Evolutionary conservation across 2,888 invertebrate genomes (phyloP), one percentile per base, ranked within the genome.

Genomic region (Hipparchia sbordonii): DNA sequence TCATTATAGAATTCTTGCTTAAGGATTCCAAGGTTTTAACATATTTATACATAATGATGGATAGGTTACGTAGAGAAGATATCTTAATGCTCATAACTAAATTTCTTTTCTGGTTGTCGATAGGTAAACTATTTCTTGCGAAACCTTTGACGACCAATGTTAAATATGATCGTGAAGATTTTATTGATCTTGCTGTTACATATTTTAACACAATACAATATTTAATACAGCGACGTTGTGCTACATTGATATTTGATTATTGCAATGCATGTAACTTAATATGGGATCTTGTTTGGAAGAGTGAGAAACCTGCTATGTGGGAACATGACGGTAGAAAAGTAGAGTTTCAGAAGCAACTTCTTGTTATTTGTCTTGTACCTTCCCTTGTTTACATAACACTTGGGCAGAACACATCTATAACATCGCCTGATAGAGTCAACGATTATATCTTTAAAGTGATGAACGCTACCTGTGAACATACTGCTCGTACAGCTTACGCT

Each of bases 281-380:
- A 54, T 89, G 88, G 85, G 81, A 82, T 12, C 79, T 80, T 1
- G 77, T 88, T 2, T 89, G 87, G 81, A 80, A 80, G 48, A 83
- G 85, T 56, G 82, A 82, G 23, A 80, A 85, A n/a, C 78, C 82
- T 1, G 81, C 82, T 2, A 77, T 79, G 56, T 79, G 80, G 59
- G 77, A 82, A 45, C 72, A 78, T 3, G 76, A 82, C 54, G 84
- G 83, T 0, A 83, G 82, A 52, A 87, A 84, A 52, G 77, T 86
- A 10, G 84, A 94, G 51, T 89, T 95, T 73, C 95, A 95, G 78
- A 95, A 95, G 81, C 95, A 96, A 83, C 87, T 96, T 77, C 84
- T 96, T 39, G 90, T 95, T 67, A 91, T 95, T 76, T 95, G 96
- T 82, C 86, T 97, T 12, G 85, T 96, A 62, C 97, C 97, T 0